Evolutionary conservation across 2,113 vertebrate genomes (phyloP).

Genomic region (Fulica atra): DNA sequence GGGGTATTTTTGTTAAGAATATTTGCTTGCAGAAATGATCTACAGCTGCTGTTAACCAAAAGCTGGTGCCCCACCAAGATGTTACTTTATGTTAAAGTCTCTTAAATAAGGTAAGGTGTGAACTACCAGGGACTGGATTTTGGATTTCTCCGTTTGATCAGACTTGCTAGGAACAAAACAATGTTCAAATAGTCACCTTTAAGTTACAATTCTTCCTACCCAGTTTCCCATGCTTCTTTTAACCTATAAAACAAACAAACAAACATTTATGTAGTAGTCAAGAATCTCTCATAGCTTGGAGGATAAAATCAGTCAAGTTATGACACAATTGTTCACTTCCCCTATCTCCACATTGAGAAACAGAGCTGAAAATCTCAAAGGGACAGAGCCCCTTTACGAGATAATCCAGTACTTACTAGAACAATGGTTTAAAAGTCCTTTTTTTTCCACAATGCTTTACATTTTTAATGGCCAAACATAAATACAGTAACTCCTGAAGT

Average conservation of each 20-base stretch:
- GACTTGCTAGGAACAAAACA: not conserved
- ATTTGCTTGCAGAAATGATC: not conserved
- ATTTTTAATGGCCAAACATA: not conserved
- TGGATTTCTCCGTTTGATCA: not conserved
- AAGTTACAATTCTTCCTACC: not conserved
- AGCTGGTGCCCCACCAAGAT: not conserved
- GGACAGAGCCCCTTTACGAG: not conserved
- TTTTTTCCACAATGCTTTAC: not conserved
- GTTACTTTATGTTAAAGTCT: not conserved
- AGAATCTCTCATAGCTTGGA: not conserved
- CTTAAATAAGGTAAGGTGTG: not conserved
- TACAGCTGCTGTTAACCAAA: not conserved
- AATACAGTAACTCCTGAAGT: not conserved
- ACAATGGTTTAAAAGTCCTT: not conserved
- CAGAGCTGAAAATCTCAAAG: not conserved
- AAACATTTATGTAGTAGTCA: slow-evolving; percentile 9
- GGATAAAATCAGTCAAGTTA: not conserved
- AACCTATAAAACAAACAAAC: slow-evolving; percentile 17
- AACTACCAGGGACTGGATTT: not conserved
- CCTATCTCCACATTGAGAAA: not conserved
- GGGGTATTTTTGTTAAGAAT: not conserved
- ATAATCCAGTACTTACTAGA: not conserved
- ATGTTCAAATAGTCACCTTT: not conserved
- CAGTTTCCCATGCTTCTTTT: slow-evolving; percentile 28
- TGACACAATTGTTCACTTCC: not conserved